Conservation (phyloP, 2,113 vertebrate genomes). For the Desmodus rotundus region DNA sequence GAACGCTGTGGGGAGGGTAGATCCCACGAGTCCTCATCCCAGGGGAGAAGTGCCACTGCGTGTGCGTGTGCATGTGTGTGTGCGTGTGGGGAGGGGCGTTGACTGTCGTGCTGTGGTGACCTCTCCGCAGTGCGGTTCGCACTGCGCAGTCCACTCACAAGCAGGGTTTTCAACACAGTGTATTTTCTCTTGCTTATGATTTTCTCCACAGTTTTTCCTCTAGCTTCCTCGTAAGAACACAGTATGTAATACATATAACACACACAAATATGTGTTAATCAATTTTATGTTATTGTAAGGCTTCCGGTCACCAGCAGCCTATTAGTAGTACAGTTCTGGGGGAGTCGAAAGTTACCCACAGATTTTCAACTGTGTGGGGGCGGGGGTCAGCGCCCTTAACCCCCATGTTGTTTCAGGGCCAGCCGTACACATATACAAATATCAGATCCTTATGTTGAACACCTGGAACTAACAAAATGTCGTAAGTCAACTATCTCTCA, state of each 20-base stretch:
- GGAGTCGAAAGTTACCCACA: background rate
- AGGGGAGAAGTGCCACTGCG: background rate
- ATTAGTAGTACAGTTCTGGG: background rate
- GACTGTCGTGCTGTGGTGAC: background rate
- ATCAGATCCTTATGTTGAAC: rapidly evolving
- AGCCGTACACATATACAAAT: no score
- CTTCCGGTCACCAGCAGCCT: background rate
- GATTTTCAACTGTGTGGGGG: background rate
- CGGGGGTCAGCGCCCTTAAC: background rate
- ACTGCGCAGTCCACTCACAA: background rate
- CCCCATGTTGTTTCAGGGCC: background rate
- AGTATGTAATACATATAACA: background rate
- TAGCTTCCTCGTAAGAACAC: no score
- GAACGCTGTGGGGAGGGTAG: background rate
- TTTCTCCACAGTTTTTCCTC: background rate
- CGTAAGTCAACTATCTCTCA: background rate
- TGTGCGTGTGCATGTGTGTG: no score
- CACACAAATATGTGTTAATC: background rate
- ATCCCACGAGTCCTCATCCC: background rate
- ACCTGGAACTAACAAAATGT: background rate
- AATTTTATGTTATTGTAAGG: background rate
- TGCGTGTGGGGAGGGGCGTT: background rate
- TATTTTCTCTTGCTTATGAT: background rate
- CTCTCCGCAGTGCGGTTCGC: background rate
- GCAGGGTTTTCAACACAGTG: background rate